A percentile compares a stretch with the other conserved stretches of the same genome.
These are phyloP conservation scores for Setophaga petechia DNA, from an alignment of 2,113 vertebrate genomes.

Conservation along the genomic window DNA sequence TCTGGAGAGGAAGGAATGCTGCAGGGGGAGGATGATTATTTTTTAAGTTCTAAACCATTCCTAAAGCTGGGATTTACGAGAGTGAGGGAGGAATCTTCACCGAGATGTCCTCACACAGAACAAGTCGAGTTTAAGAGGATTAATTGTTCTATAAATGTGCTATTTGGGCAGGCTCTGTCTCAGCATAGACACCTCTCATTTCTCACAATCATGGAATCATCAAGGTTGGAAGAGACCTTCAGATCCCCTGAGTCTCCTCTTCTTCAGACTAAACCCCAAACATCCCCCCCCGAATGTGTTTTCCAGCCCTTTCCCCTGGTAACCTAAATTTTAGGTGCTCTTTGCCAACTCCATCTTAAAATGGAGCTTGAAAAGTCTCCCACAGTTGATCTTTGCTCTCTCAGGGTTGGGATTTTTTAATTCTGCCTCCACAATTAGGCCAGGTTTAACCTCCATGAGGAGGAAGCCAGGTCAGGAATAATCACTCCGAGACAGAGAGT, in stretches of 20 bases:
- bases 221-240: background rate
- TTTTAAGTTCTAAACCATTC: background rate
- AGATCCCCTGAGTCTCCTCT: background rate
- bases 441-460: background rate
- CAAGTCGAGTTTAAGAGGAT: background rate
- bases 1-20: background rate
- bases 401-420: background rate
- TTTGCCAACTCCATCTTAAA: background rate
- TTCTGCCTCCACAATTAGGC: background rate
- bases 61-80: background rate
- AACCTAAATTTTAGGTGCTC: background rate
- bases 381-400: background rate
- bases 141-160: background rate
- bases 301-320: background rate
- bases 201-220: background rate
- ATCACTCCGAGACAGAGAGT: background rate
- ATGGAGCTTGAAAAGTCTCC: background rate
- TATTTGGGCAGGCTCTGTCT: background rate
- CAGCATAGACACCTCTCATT: background rate
- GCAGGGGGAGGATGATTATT: background rate
- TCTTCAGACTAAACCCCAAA: background rate
- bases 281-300: background rate
- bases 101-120: accelerated
- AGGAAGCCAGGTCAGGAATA: background rate
- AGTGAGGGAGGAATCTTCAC: background rate